phyloP scores from a whole-genome alignment of 2,888 invertebrate species.

The Laothoe populi region DNA sequence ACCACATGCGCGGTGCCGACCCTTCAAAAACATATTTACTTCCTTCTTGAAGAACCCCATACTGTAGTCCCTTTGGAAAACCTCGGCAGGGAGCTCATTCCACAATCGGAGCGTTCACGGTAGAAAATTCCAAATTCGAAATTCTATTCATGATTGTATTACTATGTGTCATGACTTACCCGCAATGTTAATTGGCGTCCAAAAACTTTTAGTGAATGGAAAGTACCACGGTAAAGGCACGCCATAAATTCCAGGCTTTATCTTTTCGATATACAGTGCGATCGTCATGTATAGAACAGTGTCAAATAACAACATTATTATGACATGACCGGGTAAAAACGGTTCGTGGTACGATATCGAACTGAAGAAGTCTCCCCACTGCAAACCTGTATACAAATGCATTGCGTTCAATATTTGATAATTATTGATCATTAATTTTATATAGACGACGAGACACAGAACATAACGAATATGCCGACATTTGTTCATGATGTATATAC shows the following conservation, averaged over 20 bases:
- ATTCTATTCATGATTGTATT: not conserved
- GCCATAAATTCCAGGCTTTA: slow-evolving; percentile 94
- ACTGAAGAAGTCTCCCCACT: slow-evolving; percentile 87
- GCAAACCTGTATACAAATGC: slow-evolving; percentile 74
- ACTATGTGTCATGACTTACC: slow-evolving; percentile 48
- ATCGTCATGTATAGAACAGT: slow-evolving; percentile 89
- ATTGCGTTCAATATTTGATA: not conserved
- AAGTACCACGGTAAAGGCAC: slow-evolving; percentile 94
- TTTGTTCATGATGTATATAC: too few relatives aligned
- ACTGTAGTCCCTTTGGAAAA: too few relatives aligned
- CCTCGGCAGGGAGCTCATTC: too few relatives aligned
- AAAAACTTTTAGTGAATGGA: slow-evolving; percentile 86
- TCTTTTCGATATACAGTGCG: slow-evolving; percentile 94
- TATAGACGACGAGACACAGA: not conserved
- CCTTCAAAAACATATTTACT: too few relatives aligned
- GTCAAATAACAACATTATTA: slow-evolving; percentile 90
- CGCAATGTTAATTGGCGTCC: slow-evolving; percentile 69
- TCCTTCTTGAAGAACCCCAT: too few relatives aligned
- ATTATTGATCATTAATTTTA: not conserved
- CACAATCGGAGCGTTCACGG: too few relatives aligned
- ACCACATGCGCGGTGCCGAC: too few relatives aligned
- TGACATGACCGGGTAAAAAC: slow-evolving; percentile 87
- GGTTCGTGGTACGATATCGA: slow-evolving; percentile 89
- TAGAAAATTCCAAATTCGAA: too few relatives aligned
- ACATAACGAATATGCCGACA: too few relatives aligned